Evolutionary conservation across 2,888 invertebrate genomes (phyloP).

Genomic region (Diaphora mendica): DNA sequence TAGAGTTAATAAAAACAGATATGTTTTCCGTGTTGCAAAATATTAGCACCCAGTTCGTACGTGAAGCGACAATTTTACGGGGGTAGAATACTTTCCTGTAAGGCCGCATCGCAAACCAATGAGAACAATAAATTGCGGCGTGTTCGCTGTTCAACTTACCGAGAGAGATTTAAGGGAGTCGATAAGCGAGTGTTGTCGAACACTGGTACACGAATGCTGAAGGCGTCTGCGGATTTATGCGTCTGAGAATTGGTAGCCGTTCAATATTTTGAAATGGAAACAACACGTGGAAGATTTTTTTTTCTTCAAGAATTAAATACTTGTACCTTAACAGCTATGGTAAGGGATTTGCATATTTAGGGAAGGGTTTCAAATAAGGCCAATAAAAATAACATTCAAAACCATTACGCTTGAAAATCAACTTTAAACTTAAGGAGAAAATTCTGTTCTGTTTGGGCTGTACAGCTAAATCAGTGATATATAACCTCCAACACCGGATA

Average conservation of each 20-base stretch:
- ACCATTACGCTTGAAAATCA: too few relatives aligned
- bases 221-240: conserved; percentile 46
- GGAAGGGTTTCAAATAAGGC: too few relatives aligned
- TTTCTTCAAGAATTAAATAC: neutral
- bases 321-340: neutral
- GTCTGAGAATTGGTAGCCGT: conserved; percentile 41
- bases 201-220: conserved; percentile 54
- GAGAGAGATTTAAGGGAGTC: conserved; percentile 74
- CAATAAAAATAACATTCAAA: too few relatives aligned
- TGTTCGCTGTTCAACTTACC: conserved; percentile 69
- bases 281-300: conserved; percentile 26
- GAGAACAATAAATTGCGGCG: conserved; percentile 57
- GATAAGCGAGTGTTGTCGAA: conserved; percentile 71
- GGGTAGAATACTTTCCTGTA: conserved; percentile 45
- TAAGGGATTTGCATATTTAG: neutral
- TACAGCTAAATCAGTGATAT: too few relatives aligned
- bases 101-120: conserved; percentile 54
- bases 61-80: conserved; percentile 54
- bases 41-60: conserved; percentile 51
- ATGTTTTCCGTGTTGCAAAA: conserved; percentile 47
- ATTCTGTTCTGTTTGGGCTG: too few relatives aligned
- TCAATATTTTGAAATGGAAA: conserved; percentile 47
- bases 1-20: conserved; percentile 37
- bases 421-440: too few relatives aligned
- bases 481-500: too few relatives aligned